Evolutionary conservation across 2,113 vertebrate genomes (phyloP).

Genomic region (Arvicanthis niloticus): DNA sequence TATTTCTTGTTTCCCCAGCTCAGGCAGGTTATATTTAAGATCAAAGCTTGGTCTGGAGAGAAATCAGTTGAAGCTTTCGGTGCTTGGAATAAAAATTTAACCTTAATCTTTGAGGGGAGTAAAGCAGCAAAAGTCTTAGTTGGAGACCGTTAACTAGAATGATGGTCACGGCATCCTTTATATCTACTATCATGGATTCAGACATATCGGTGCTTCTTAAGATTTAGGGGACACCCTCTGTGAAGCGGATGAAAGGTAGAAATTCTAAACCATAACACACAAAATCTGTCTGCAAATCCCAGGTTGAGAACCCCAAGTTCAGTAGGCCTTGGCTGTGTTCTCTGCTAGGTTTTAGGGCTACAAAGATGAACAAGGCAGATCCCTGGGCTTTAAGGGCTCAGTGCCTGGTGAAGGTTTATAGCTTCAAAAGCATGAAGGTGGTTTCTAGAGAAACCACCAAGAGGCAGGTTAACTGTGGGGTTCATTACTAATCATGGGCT

Average conservation of each 20-base stretch:
- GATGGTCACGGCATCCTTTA: neutral
- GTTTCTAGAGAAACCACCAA: neutral
- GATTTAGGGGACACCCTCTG: slow-evolving; percentile 23
- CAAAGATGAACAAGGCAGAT: neutral
- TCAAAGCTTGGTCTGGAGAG: slow-evolving; percentile 53
- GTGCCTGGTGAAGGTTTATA: neutral
- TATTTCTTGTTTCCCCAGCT: slow-evolving; percentile 31
- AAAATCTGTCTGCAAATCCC: neutral
- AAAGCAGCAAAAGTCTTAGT: neutral
- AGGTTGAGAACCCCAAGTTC: neutral
- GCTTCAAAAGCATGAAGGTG: neutral
- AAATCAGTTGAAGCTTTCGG: slow-evolving; percentile 39
- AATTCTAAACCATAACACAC: neutral
- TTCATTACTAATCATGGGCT: neutral
- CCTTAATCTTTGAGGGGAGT: slow-evolving; percentile 51
- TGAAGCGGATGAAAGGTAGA: neutral
- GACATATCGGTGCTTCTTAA: slow-evolving; percentile 8
- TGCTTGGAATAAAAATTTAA: slow-evolving; percentile 65
- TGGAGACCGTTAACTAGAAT: slow-evolving; percentile 8
- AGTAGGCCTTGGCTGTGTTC: neutral
- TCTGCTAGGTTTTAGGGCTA: neutral
- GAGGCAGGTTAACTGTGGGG: neutral
- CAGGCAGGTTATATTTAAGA: slow-evolving; percentile 58
- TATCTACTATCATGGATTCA: neutral
- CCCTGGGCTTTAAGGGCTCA: neutral